Evolutionary conservation across 2,797 vertebrate species (phyloP), one percentile per base, ranked within the genome.

Genomic region (Dicrostonyx torquatus): DNA sequence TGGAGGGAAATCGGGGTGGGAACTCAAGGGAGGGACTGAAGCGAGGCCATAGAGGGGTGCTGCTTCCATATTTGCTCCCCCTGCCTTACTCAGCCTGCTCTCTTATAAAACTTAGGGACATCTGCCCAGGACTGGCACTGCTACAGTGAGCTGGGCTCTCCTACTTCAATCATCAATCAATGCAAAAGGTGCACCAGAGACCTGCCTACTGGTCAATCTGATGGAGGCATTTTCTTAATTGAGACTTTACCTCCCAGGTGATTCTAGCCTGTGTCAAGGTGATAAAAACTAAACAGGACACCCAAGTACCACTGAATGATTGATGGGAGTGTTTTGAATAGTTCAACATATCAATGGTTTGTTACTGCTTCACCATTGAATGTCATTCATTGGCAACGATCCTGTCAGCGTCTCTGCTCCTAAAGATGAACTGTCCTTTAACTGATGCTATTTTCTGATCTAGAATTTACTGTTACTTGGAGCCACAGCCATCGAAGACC

Each of bases 401-500:
- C 43, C 4, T 24, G 17, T 76, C 13, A 13, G 22, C 60, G 7
- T 48, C 26, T 70, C 31, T 79, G 31, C 31, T 80, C 55, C 72
- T 97, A 86, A 94, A 0, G 76, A 0, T 94, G 17, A 96, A 66
- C 83, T 31, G 62, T 60, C 48, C 37, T 88, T 77, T 97, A 45
- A 70, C 15, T 79, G 66, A 94, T 87, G 29, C 22, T 83, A 2
- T 94, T 95, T 96, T 95, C 70, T 80, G 34, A 89, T 94, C 92
- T 93, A 99, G 99, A 98, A 99, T 97, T 97, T 99, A 80, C 96
- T 99, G 97, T 98, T 99, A 31, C 98, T 99, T 96, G 99, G 99
- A 93, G 99, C 99, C 94, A 99, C 99, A 24, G 99, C 99, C 96
- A 99, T 99, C 94, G 99, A 99, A 98, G 99, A 99, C 95, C 99